These are phyloP conservation scores for Hypothenemus hampei DNA, from an alignment of 1,140 invertebrate species.

Conservation along the genomic window DNA sequence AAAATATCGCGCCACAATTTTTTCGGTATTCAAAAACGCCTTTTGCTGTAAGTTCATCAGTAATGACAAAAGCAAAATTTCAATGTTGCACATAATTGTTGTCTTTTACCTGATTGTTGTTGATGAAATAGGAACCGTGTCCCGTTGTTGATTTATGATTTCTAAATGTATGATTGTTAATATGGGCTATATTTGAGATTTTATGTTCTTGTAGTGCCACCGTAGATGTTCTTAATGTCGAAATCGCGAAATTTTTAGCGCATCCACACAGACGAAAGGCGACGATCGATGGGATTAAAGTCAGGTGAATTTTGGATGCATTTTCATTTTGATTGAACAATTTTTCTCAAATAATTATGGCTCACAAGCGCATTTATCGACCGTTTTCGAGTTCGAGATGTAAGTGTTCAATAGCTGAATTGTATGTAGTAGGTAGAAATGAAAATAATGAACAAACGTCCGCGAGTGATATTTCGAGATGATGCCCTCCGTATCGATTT, in stretches of 20 bases:
- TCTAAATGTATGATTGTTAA: constrained; percentile 29
- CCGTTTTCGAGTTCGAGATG: constrained; percentile 41
- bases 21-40: constrained; percentile 38
- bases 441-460: constrained; percentile 16
- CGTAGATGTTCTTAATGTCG: constrained; percentile 31
- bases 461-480: constrained; percentile 38
- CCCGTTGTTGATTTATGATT: constrained; percentile 14
- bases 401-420: constrained; percentile 38
- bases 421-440: constrained; percentile 32
- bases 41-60: constrained; percentile 38
- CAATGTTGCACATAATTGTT: constrained; percentile 40
- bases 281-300: constrained; percentile 24
- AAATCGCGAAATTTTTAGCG: constrained; percentile 26
- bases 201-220: constrained; percentile 32
- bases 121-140: constrained; percentile 24
- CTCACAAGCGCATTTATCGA: constrained; percentile 17
- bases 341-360: constrained; percentile 26
- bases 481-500: constrained; percentile 35
- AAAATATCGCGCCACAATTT: too few species aligned
- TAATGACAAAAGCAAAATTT: too few species aligned
- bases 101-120: constrained; percentile 35
- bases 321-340: constrained; percentile 18
- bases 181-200: constrained; percentile 30
- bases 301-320: constrained; percentile 17
- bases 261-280: constrained; percentile 9